Evolutionary conservation across 2,888 invertebrate species (phyloP).

Genomic region (Cephalotes varians): DNA sequence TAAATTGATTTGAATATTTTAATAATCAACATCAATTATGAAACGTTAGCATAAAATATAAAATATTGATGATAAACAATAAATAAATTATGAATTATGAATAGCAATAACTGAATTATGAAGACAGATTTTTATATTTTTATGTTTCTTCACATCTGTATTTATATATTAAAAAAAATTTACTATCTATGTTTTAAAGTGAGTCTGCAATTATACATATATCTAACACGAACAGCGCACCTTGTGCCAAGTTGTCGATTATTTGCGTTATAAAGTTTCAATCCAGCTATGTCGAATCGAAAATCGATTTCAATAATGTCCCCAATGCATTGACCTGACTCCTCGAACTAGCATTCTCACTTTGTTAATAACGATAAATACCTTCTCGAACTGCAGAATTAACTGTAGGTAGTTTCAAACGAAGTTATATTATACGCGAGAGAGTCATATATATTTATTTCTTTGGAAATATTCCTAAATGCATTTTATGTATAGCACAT

Average conservation of each 20-base stretch:
- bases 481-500: background rate
- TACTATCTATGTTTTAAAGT: background rate
- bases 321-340: constrained; percentile 37
- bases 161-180: background rate
- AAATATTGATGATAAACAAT: no score
- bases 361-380: constrained; percentile 61
- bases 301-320: constrained; percentile 52
- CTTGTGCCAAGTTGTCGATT: constrained; percentile 28
- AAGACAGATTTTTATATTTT: background rate
- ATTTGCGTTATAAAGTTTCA: constrained; percentile 35
- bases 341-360: constrained; percentile 9
- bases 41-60: no score
- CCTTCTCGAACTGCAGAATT: constrained; percentile 33
- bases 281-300: constrained; percentile 30
- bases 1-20: constrained; percentile 9
- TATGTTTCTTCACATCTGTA: background rate
- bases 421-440: constrained; percentile 42
- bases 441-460: constrained; percentile 70
- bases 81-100: background rate
- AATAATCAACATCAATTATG: background rate
- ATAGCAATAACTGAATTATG: background rate
- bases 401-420: constrained; percentile 15
- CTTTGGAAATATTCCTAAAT: constrained; percentile 34
- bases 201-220: constrained; percentile 9
- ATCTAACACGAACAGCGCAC: constrained; percentile 18